Conservation (phyloP, 1,140 invertebrate species). For the Philopotamus ludificatus region DNA sequence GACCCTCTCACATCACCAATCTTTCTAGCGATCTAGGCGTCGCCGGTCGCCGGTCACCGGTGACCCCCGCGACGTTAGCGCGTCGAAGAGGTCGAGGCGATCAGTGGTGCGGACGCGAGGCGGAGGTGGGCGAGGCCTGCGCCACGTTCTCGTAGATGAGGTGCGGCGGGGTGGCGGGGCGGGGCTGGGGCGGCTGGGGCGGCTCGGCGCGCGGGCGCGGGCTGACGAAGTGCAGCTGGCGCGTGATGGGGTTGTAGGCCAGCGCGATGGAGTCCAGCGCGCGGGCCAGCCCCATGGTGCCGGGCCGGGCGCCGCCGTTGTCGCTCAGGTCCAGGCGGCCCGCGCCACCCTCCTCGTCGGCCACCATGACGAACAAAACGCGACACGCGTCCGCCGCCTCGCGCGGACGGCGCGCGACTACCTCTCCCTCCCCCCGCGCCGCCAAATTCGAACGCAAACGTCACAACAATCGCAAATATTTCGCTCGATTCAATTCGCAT, state of each 20-base stretch:
- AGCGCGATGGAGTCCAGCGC: slow-evolving; percentile 55
- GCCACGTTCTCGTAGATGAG: slow-evolving; percentile 12
- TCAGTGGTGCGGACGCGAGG: not conserved
- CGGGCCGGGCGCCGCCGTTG: slow-evolving; percentile 47
- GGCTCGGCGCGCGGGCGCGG: slow-evolving; percentile 45
- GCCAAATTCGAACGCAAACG: not conserved
- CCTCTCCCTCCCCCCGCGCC: not conserved
- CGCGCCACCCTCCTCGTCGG: slow-evolving; percentile 1
- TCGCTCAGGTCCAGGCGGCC: slow-evolving; percentile 33
- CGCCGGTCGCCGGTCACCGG: no score
- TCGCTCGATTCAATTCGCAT: no score
- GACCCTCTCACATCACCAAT: no score
- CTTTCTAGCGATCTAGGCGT: no score
- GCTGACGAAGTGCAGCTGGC: slow-evolving; percentile 55
- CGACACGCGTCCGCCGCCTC: slow-evolving; percentile 7
- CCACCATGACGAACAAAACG: no score
- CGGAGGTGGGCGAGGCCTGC: not conserved
- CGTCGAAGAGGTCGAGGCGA: not conserved
- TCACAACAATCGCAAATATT: no score
- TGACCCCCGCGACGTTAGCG: not conserved
- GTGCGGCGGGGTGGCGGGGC: not conserved
- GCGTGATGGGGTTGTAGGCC: slow-evolving; percentile 56
- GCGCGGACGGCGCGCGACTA: not conserved
- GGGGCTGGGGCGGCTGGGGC: slow-evolving; percentile 13
- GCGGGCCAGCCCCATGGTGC: slow-evolving; percentile 55